Conservation (phyloP, 2,888 invertebrate species). For the Caenorhabditis uteleia region DNA sequence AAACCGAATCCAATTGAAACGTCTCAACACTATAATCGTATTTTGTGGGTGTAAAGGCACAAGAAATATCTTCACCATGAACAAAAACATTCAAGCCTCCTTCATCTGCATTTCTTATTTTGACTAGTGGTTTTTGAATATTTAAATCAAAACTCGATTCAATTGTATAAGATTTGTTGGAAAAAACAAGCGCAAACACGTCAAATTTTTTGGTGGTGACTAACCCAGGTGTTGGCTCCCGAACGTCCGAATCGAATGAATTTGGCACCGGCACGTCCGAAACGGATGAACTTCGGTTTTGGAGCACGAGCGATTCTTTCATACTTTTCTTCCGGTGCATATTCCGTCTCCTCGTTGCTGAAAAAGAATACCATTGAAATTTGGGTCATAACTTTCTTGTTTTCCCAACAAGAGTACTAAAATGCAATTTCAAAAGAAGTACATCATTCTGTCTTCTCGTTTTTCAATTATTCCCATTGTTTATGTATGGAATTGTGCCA, state of each 20-base stretch:
- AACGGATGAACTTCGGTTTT: constrained; percentile 65
- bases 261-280: constrained; percentile 62
- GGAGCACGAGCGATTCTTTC: constrained; percentile 52
- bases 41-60: too few species aligned
- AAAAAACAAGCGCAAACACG: constrained; percentile 6
- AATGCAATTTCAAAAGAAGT: too few species aligned
- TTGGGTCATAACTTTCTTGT: too few species aligned
- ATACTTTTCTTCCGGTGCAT: constrained; percentile 1
- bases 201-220: constrained; percentile 11
- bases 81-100: constrained; percentile 9
- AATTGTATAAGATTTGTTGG: neutral
- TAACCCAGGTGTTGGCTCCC: constrained; percentile 52
- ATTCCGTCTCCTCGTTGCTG: constrained; percentile 26
- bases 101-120: constrained; percentile 7
- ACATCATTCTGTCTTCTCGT: too few species aligned
- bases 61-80: too few species aligned
- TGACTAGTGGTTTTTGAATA: neutral
- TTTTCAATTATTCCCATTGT: too few species aligned
- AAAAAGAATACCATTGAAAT: constrained; percentile 14
- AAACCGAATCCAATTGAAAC: too few species aligned
- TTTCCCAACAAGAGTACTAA: too few species aligned
- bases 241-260: constrained; percentile 65
- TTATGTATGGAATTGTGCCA: too few species aligned
- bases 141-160: neutral
- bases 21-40: too few species aligned